Conservation (phyloP, 2,113 vertebrate species). For the Pica pica region DNA sequence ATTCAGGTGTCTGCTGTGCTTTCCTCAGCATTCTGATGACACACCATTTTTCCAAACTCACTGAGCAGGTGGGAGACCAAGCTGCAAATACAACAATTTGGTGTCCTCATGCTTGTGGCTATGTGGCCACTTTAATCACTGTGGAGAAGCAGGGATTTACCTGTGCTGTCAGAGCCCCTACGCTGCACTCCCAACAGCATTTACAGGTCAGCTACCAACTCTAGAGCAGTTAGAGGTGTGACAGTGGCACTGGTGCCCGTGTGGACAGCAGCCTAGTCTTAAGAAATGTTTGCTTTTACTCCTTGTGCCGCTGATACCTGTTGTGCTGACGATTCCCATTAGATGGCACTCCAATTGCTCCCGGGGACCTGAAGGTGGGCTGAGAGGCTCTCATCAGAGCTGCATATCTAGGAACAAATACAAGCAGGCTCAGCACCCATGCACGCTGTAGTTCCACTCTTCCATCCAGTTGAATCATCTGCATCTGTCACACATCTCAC, state of each 20-base stretch:
- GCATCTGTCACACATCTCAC: neutral
- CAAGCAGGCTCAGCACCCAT: neutral
- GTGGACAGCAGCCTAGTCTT: neutral
- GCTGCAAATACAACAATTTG: neutral
- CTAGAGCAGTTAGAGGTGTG: neutral
- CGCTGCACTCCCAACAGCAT: neutral
- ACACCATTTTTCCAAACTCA: neutral
- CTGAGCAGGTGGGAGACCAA: neutral
- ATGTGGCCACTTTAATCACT: neutral
- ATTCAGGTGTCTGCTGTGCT: neutral
- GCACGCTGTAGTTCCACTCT: neutral
- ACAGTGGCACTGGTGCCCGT: neutral
- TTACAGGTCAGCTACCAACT: neutral
- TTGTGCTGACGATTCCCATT: constrained; percentile 59
- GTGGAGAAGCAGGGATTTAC: neutral
- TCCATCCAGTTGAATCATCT: neutral
- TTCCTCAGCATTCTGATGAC: neutral
- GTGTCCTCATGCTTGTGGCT: neutral
- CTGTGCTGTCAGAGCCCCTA: neutral
- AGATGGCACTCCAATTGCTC: constrained; percentile 48
- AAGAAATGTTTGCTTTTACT: neutral
- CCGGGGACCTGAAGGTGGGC: constrained; percentile 22
- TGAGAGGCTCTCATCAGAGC: constrained; percentile 73
- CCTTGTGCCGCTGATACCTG: constrained; percentile 58
- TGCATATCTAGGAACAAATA: constrained; percentile 67